Percentiles rank a stretch among this genome's conserved stretches.
Conservation (phyloP, 2,888 invertebrate species). For the Aproaerema taeniolella region DNA sequence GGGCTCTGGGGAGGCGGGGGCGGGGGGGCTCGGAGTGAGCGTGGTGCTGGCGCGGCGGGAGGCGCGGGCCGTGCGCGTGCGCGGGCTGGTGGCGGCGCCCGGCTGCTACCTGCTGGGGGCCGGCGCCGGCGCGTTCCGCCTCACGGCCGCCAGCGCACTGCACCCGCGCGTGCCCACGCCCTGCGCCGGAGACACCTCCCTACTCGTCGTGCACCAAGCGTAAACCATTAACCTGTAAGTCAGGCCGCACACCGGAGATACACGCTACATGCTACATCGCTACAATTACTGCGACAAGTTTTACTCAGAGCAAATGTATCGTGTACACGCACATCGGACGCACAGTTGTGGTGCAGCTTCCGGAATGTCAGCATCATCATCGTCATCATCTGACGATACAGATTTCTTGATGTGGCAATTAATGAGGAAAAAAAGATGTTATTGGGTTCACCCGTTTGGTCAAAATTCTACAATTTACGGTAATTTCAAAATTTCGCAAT, state of each 20-base stretch:
- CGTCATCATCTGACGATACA: neutral
- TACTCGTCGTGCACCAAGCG: conserved; percentile 51
- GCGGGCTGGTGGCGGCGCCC: conserved; percentile 78
- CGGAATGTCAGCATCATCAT: neutral
- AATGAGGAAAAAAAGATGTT: neutral
- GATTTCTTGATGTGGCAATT: neutral
- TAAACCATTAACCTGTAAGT: neutral
- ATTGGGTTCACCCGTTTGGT: neutral
- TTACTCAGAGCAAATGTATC: neutral
- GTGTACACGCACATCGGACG: neutral
- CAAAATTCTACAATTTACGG: neutral
- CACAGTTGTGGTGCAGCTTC: neutral
- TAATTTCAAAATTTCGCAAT: neutral
- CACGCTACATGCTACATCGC: neutral
- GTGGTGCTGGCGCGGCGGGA: conserved; percentile 68
- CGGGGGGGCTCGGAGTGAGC: conserved; percentile 52
- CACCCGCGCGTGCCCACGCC: no score
- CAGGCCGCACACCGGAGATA: neutral
- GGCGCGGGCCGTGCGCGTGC: conserved; percentile 74
- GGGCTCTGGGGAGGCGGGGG: conserved; percentile 44
- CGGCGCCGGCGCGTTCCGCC: conserved; percentile 54
- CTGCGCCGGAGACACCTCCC: conserved; percentile 49
- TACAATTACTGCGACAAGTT: neutral
- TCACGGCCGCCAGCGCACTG: conserved; percentile 27
- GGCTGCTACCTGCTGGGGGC: conserved; percentile 83